Percentiles rank a stretch among this genome's conserved stretches.
Evolutionary conservation across 2,888 invertebrate genomes (phyloP).

Genomic region (Holacanthella duospinosa): DNA sequence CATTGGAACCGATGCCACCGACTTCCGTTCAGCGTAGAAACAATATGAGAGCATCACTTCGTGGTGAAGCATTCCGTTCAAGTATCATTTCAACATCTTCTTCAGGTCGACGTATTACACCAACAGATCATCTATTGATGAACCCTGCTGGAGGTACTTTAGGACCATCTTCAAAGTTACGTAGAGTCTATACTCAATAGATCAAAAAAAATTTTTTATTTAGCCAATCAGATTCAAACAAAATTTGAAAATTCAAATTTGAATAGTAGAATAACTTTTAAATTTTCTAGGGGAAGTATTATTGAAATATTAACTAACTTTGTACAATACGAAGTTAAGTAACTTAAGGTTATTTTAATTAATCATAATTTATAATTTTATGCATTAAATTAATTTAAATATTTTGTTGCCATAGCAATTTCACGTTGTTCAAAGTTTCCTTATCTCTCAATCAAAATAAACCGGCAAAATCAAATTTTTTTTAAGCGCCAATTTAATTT

Average conservation of each 20-base stretch:
- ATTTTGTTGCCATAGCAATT: not conserved
- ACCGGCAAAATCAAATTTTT: too few relatives aligned
- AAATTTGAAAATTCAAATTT: not conserved
- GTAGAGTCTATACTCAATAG: not conserved
- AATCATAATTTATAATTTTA: too few relatives aligned
- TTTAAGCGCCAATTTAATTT: too few relatives aligned
- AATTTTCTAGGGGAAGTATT: too few relatives aligned
- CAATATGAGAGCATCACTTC: conserved; percentile 6
- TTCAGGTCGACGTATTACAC: not conserved
- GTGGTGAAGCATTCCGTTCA: conserved; percentile 1
- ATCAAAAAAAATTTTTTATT: not conserved
- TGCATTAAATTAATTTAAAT: not conserved
- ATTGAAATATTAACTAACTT: not conserved
- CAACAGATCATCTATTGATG: not conserved
- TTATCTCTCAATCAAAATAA: too few relatives aligned
- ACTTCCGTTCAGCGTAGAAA: conserved; percentile 9
- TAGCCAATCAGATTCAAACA: not conserved
- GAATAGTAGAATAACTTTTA: not conserved
- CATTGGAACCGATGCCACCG: not conserved
- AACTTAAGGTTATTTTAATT: too few relatives aligned
- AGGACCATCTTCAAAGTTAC: not conserved
- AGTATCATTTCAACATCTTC: conserved; percentile 8
- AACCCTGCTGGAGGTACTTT: not conserved
- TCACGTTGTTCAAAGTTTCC: not conserved
- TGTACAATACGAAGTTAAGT: too few relatives aligned